Conservation (phyloP, 1,140 invertebrate species). For the Drosophila yakuba region DNA sequence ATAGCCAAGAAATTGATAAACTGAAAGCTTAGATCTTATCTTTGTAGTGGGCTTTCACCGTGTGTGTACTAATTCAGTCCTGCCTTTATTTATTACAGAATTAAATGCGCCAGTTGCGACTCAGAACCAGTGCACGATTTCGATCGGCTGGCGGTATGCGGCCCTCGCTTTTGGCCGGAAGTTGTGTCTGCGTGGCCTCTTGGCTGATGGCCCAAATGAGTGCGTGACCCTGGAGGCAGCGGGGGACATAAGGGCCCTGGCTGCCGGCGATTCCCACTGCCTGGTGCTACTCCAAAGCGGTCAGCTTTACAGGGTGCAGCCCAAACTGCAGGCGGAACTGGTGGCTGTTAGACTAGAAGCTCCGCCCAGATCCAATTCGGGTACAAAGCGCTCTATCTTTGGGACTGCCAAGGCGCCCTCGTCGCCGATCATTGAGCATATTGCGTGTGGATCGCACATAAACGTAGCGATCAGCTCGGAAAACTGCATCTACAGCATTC, state of each 20-base stretch:
- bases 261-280: constrained; percentile 62
- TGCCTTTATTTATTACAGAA: constrained; percentile 57
- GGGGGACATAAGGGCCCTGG: constrained; percentile 44
- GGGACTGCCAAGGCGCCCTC: constrained; percentile 37
- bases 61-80: constrained; percentile 46
- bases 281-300: constrained; percentile 67
- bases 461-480: constrained; percentile 85
- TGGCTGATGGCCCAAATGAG: constrained; percentile 38
- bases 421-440: constrained; percentile 68
- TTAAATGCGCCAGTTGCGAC: constrained; percentile 21
- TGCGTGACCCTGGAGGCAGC: constrained; percentile 42
- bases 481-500: constrained; percentile 87
- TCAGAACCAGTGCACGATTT: constrained; percentile 38
- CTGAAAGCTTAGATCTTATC: background rate
- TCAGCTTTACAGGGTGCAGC: constrained; percentile 55
- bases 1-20: background rate
- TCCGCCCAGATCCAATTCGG: constrained; percentile 12
- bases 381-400: constrained; percentile 64
- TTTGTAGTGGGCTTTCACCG: background rate
- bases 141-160: constrained; percentile 70
- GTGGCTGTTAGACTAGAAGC: constrained; percentile 52
- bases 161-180: constrained; percentile 50
- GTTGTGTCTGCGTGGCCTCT: constrained; percentile 51
- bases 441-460: constrained; percentile 84
- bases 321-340: constrained; percentile 39